Percentiles rank a stretch among this genome's conserved stretches.
These are phyloP conservation scores for Pteruthius melanotis DNA, from an alignment of 2,113 vertebrate genomes.

Conservation along the genomic window DNA sequence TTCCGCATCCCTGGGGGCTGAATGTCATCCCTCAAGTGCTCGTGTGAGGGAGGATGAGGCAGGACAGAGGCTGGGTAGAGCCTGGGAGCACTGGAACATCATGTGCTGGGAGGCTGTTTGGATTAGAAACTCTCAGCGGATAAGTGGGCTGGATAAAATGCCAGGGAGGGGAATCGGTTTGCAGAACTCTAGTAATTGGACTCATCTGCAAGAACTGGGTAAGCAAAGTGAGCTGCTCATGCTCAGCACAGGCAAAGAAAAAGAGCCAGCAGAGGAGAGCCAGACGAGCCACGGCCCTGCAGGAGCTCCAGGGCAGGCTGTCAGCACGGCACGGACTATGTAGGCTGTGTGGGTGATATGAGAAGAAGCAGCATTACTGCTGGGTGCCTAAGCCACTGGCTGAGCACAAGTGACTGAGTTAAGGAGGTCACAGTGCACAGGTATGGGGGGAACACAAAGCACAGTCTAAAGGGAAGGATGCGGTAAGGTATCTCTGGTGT, in stretches of 20 bases:
- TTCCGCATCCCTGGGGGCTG: neutral
- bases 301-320: neutral
- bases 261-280: neutral
- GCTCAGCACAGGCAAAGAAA: neutral
- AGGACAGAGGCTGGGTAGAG: neutral
- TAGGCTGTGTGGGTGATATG: rapidly evolving
- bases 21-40: neutral
- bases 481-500: neutral
- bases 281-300: neutral
- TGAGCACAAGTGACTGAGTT: neutral
- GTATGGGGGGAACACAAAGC: neutral
- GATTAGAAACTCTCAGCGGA: slow-evolving; percentile 30
- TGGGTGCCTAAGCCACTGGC: neutral
- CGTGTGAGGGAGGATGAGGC: neutral
- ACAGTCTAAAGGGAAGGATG: neutral
- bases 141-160: slow-evolving; percentile 43
- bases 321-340: rapidly evolving
- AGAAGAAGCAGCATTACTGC: neutral
- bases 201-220: neutral
- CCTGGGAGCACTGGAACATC: slow-evolving; percentile 7
- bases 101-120: slow-evolving; percentile 55
- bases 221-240: neutral
- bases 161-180: slow-evolving; percentile 46
- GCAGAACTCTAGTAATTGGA: slow-evolving; percentile 48
- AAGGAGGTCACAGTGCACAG: rapidly evolving